These are phyloP conservation scores for Tipula unca DNA, from an alignment of 2,888 invertebrate species.

Conservation along the genomic window DNA sequence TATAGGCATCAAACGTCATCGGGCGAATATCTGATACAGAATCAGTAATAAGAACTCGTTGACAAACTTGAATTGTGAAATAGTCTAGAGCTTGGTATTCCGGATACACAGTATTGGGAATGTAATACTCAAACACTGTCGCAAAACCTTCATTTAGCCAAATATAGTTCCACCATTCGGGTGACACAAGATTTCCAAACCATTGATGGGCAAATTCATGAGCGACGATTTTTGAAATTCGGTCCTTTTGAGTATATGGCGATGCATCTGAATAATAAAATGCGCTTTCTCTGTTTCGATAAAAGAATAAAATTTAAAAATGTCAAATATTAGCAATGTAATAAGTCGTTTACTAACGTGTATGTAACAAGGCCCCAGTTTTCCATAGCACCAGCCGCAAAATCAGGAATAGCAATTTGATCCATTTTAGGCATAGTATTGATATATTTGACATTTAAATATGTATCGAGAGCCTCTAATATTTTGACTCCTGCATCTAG, in stretches of 20 bases:
- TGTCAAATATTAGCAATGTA: neutral
- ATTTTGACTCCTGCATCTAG: conserved; percentile 62
- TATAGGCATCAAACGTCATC: conserved; percentile 70
- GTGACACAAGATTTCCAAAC: conserved; percentile 40
- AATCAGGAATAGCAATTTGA: conserved; percentile 80
- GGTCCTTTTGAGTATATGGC: neutral
- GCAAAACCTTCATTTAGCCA: conserved; percentile 64
- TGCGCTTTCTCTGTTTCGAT: neutral
- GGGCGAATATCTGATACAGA: conserved; percentile 68
- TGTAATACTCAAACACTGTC: conserved; percentile 56
- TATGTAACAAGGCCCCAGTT: conserved; percentile 83
- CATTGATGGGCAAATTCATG: conserved; percentile 46
- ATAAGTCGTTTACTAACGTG: conserved; percentile 22
- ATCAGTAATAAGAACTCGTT: conserved; percentile 63
- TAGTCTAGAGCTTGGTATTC: conserved; percentile 67
- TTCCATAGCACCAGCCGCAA: conserved; percentile 82
- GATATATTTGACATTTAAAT: conserved; percentile 64
- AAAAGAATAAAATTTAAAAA: neutral
- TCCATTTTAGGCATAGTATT: conserved; percentile 63
- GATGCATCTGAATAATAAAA: neutral
- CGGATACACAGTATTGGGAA: conserved; percentile 46
- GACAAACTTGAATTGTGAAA: conserved; percentile 64
- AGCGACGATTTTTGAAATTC: conserved; percentile 28
- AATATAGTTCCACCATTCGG: conserved; percentile 44
- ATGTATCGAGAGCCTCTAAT: conserved; percentile 57